Conservation (phyloP, 2,113 vertebrate species). For the Rhinolophus sinicus region DNA sequence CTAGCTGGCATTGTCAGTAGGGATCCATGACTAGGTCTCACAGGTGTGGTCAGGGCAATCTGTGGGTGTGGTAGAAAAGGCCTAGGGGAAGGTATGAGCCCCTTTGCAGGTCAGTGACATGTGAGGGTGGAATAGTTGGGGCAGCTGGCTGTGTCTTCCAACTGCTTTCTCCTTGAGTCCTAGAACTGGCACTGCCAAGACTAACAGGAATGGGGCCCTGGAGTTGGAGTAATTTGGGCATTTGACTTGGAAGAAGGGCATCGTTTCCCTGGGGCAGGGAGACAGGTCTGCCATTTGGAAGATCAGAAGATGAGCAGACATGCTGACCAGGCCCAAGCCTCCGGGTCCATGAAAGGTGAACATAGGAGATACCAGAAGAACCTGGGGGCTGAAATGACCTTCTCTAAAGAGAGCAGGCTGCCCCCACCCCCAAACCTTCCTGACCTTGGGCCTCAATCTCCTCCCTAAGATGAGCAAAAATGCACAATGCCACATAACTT, state of each 20-base stretch:
- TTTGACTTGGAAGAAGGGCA: not conserved
- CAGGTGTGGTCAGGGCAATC: not conserved
- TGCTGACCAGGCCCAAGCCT: not conserved
- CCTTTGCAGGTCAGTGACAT: not conserved
- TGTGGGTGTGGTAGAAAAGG: not conserved
- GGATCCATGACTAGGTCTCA: not conserved
- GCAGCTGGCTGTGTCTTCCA: not conserved
- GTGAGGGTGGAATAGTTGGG: not conserved
- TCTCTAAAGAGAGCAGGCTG: not conserved
- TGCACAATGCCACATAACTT: not conserved
- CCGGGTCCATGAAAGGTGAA: not conserved
- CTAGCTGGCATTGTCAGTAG: not conserved
- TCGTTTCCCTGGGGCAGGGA: not conserved
- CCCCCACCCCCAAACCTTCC: not conserved
- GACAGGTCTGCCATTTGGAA: not conserved
- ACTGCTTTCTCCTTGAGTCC: not conserved
- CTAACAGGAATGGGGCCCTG: not conserved
- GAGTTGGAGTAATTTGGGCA: not conserved
- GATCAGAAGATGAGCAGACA: not conserved
- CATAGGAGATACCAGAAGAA: not conserved
- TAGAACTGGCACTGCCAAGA: not conserved
- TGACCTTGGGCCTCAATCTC: not conserved
- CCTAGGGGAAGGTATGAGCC: not conserved
- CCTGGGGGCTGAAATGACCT: too few relatives aligned
- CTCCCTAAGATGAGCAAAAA: not conserved